Evolutionary conservation across 2,888 invertebrate species (phyloP), one percentile per base, ranked within the genome.

Genomic region (Marronus borbonicus): DNA sequence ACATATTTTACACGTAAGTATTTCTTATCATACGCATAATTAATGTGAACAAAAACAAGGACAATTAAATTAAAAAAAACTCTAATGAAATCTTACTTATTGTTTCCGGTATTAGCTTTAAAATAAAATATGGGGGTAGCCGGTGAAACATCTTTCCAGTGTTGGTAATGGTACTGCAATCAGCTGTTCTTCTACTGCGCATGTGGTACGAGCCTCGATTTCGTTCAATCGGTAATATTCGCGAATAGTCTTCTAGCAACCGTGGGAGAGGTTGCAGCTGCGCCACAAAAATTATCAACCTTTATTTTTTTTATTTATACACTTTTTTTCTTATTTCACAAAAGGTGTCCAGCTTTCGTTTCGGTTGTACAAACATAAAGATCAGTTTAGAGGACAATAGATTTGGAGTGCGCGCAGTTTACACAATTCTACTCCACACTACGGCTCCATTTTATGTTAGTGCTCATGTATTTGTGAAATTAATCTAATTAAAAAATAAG

Each of bases 111-210:
- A 60, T 5, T 12, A 44, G 2, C 2, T 44, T 44, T 44, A 12
- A 44, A 44, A 44, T 28, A n/a, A 3, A 28, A 14, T 31, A 5
- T 10, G 60, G 5, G n/a, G 60, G 44, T 60, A 60, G 72, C 60
- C 72, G 72, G 49, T 74, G 60, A 60, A 74, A 49, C 72, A 60
- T 74, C 60, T 60, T 60, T 74, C 44, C 24, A 74, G 44, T n/a
- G 72, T 74, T 68, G 76, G 77, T 77, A 79, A 77, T 80, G 64
- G 80, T 78, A 62, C 84, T 76, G 81, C 80, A 84, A 83, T 86
- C 86, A 86, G 86, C 86, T 86, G 86, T 86, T 86, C 78, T 70
- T 68, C 17, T 17, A 24, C 14, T 44, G 80, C 83, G 84, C 84
- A 81, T 80, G 86, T 85, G 85, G 52, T 49, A 49, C n/a, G 39